These are phyloP conservation scores for Pollachius pollachius DNA, from an alignment of 2,113 vertebrate genomes.

Conservation along the genomic window DNA sequence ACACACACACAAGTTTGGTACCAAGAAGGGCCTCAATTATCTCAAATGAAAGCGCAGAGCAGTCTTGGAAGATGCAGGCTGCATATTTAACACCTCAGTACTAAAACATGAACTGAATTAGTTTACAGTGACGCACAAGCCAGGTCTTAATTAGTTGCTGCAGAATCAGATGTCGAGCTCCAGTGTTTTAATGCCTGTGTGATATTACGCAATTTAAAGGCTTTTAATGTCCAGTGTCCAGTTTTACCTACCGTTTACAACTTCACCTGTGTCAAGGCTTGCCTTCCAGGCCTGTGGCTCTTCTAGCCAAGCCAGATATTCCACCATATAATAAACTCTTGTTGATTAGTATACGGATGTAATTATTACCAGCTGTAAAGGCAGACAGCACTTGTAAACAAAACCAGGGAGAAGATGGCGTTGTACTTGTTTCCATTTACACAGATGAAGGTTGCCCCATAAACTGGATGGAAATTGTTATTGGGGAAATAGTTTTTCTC, in stretches of 20 bases:
- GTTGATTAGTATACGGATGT: conserved; percentile 44
- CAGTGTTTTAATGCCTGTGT: conserved; percentile 11
- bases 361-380: conserved; percentile 34
- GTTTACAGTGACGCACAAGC: neutral
- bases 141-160: neutral
- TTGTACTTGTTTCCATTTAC: neutral
- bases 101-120: conserved; percentile 8
- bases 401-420: conserved; percentile 11
- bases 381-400: conserved; percentile 3
- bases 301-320: conserved; percentile 36
- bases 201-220: conserved; percentile 13
- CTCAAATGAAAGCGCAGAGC: no score
- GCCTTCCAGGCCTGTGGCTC: conserved; percentile 11
- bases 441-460: neutral
- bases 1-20: no score
- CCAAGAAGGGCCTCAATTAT: no score
- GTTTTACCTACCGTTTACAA: conserved; percentile 9
- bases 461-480: no score
- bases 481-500: no score
- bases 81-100: conserved; percentile 1
- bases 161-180: neutral
- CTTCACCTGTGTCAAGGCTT: conserved; percentile 27
- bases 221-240: neutral
- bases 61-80: neutral
- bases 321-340: conserved; percentile 28